A percentile compares a stretch with the other conserved stretches of the same genome.
phyloP scores from a whole-genome alignment of 2,113 vertebrate species.

The Cyrtonyx montezumae region DNA sequence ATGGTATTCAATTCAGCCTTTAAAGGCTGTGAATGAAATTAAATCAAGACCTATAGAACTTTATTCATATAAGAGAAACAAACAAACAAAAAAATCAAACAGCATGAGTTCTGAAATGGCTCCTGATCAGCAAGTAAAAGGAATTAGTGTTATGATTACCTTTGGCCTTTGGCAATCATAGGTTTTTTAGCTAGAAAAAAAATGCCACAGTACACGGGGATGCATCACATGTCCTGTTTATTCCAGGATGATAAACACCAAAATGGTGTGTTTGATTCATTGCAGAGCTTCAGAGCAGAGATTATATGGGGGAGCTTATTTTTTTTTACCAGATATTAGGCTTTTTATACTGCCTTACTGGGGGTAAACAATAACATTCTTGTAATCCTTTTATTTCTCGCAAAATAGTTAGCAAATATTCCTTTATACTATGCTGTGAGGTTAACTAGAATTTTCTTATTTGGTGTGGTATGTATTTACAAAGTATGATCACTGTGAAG shows the following conservation, averaged over 20 bases:
- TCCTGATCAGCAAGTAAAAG: not conserved
- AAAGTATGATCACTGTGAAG: not conserved
- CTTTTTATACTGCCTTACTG: not conserved
- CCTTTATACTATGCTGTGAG: not conserved
- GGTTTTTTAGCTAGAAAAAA: not conserved
- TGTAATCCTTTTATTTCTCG: not conserved
- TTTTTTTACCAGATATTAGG: not conserved
- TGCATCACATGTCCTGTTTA: not conserved
- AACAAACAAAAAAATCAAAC: not conserved
- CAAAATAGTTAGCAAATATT: fast-evolving
- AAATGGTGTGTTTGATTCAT: not conserved
- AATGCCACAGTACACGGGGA: not conserved
- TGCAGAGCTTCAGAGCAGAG: not conserved
- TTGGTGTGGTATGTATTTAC: not conserved
- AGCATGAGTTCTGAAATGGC: not conserved
- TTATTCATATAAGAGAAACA: not conserved
- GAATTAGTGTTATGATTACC: not conserved
- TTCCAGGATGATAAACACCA: not conserved
- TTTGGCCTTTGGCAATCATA: not conserved
- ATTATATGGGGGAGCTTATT: not conserved
- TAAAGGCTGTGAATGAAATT: not conserved
- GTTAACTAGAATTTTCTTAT: not conserved
- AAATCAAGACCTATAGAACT: not conserved
- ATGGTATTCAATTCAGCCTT: not conserved
- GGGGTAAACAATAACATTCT: not conserved